A percentile compares a stretch with the other conserved stretches of the same genome.
phyloP scores from a whole-genome alignment of 2,113 vertebrate genomes.

The Cichladusa arquata region DNA sequence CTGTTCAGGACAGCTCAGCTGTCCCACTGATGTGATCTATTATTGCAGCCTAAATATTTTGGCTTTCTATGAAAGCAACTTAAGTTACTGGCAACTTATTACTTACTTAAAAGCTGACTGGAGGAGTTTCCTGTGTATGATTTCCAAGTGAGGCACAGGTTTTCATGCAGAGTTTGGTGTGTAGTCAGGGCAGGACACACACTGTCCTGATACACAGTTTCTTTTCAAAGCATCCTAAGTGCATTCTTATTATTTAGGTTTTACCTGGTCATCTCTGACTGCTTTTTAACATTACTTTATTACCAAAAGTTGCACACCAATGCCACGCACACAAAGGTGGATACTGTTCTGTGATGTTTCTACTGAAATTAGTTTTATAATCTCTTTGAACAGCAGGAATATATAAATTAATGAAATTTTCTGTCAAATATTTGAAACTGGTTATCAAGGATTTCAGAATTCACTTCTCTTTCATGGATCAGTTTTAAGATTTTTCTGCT shows the following conservation, averaged over 20 bases:
- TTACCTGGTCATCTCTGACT: neutral
- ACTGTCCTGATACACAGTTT: neutral
- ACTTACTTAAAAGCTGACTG: neutral
- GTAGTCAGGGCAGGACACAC: neutral
- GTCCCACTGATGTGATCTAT: neutral
- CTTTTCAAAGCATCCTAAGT: neutral
- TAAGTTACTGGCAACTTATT: neutral
- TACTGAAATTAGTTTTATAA: neutral
- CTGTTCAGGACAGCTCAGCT: neutral
- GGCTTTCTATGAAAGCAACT: neutral
- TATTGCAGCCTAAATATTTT: neutral
- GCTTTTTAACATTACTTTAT: neutral
- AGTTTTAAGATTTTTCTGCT: neutral
- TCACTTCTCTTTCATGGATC: neutral
- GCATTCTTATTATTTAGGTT: neutral
- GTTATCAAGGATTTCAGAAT: neutral
- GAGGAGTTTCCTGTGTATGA: neutral
- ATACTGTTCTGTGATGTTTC: neutral
- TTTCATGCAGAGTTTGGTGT: neutral
- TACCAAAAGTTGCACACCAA: neutral
- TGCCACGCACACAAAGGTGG: accelerated
- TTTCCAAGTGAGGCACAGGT: neutral
- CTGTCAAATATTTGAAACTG: neutral
- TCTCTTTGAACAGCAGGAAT: neutral
- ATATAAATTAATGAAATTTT: neutral